Evolutionary conservation across 2,888 invertebrate genomes (phyloP), one percentile per base, ranked within the genome.

Genomic region (Griposia aprilina): DNA sequence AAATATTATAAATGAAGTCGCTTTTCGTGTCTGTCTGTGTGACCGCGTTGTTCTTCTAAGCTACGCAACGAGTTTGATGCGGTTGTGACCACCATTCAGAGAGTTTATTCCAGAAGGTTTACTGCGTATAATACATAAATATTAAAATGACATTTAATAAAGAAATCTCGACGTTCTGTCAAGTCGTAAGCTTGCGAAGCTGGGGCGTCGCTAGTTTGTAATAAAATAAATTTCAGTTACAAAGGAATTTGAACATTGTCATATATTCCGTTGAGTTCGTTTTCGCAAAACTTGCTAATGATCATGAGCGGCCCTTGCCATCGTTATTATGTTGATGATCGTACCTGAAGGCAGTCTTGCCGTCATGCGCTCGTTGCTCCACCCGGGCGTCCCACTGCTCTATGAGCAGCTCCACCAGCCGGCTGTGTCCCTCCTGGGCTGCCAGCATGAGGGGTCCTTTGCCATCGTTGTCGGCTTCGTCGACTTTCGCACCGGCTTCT

Each of bases 391-490:
- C 97, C 94, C 98, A 98, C 80, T 98, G 98, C 82, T 98, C 97
- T 23, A 99, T 93, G 48, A 98, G 97, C 66, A 97, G 94, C 84
- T 97, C 98, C 17, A 97, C 97, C 69, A 97, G 97, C 60, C 92
- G 83, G 11, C 93, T 90, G 91, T 99, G 99, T 0, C 98, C 99
- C 91, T 98, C 99, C 93, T 99, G 99, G 0, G 99, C 98, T 0
- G 99, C 99, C 80, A 99, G 96, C 95, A 99, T 98, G 59, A 99
- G 94, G 0, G 99, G 98, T 0, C 98, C 98, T 92, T 99, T 99
- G 0, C 99, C 99, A 88, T 99, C 99, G 93, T 99, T 99, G 94
- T 99, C 99, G 11, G 98, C 98, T 92, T 99, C 98, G 91, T 99
- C 98, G 17, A 99, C 98, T 92, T 98, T 98, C 0, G 99, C 99